Evolutionary conservation across 35 echinoderm and acorn worm genomes (phyloP).

Genomic region (Ptychodera flava): DNA sequence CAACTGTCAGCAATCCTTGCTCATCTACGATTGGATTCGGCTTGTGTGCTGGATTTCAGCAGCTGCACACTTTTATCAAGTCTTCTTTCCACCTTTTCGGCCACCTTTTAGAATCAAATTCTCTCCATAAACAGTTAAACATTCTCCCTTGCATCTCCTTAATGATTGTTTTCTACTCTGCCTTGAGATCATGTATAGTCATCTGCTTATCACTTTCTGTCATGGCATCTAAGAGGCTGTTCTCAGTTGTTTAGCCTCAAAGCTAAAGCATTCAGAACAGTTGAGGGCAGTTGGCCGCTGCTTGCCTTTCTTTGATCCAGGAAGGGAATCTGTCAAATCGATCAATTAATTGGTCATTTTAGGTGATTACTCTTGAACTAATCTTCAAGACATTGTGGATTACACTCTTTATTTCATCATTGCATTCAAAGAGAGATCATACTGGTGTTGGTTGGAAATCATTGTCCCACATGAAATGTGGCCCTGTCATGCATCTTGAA

Average conservation of each 20-base stretch:
- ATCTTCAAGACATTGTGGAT: background rate
- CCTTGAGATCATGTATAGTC: too few relatives aligned
- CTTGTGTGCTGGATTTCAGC: background rate
- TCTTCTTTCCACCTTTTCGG: background rate
- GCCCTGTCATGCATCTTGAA: conserved; percentile 3
- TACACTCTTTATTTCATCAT: background rate
- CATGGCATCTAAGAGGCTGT: too few relatives aligned
- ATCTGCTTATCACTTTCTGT: background rate
- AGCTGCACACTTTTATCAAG: background rate
- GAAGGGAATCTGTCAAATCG: background rate
- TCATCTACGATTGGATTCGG: conserved; percentile 5
- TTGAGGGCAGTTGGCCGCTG: too few relatives aligned
- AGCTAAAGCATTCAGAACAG: too few relatives aligned
- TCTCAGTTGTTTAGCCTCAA: too few relatives aligned
- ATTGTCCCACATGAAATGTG: background rate
- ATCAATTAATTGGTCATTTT: background rate
- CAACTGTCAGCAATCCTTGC: background rate
- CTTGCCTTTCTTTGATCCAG: background rate
- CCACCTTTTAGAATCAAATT: background rate
- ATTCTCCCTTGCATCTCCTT: background rate
- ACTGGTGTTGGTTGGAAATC: too few relatives aligned
- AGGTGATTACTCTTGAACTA: background rate
- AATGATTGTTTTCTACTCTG: background rate
- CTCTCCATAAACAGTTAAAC: background rate
- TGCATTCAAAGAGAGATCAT: background rate